These are phyloP conservation scores for Acanthurus leucopareius DNA, from an alignment of 2,797 vertebrate genomes.

Conservation along the genomic window DNA sequence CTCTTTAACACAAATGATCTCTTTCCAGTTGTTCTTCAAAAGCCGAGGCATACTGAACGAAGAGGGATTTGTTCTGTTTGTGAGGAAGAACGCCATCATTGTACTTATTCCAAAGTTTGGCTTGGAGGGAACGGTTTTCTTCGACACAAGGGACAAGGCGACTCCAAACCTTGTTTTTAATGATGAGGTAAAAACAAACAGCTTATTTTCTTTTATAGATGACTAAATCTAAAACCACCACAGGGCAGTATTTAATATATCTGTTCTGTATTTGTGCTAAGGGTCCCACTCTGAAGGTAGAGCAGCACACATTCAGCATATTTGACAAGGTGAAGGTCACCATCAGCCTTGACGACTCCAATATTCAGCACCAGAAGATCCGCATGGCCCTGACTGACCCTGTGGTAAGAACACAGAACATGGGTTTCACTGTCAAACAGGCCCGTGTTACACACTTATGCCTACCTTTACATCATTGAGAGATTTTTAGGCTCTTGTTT, in stretches of 20 bases:
- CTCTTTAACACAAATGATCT: conserved; percentile 15
- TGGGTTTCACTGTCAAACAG: background rate
- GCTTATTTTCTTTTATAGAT: background rate
- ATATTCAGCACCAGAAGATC: conserved; percentile 98
- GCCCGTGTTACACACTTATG: too few relatives aligned
- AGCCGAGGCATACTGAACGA: conserved; percentile 93
- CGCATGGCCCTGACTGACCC: conserved; percentile 94
- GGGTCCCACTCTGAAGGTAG: conserved; percentile 91
- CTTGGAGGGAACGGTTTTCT: conserved; percentile 96
- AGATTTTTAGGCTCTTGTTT: background rate
- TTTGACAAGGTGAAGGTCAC: conserved; percentile 97
- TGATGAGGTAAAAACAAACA: conserved; percentile 86
- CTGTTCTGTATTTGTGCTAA: conserved; percentile 60
- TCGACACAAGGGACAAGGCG: conserved; percentile 91
- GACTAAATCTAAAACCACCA: background rate
- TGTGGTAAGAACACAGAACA: conserved; percentile 84
- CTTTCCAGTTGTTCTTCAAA: conserved; percentile 95
- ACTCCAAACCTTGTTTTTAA: conserved; percentile 87
- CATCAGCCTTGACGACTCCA: conserved; percentile 93
- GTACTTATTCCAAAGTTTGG: conserved; percentile 97
- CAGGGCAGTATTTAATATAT: background rate
- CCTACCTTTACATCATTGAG: background rate
- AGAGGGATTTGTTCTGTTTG: conserved; percentile 94
- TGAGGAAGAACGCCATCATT: conserved; percentile 98
- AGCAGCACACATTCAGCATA: conserved; percentile 88